These are phyloP conservation scores for Frieseomelitta varia DNA, from an alignment of 1,140 invertebrate species.

Conservation along the genomic window DNA sequence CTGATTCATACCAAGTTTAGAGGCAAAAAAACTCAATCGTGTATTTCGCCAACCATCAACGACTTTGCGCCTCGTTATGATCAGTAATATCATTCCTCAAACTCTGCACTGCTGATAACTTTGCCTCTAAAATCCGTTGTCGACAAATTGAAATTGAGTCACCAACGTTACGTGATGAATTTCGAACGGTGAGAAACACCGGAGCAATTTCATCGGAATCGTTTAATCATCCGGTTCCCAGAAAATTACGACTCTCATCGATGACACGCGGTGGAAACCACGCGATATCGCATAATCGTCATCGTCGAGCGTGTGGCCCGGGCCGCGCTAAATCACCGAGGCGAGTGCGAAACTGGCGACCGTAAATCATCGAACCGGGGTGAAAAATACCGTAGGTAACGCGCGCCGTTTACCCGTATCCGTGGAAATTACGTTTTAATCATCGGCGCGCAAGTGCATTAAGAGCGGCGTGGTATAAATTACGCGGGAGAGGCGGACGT, in stretches of 20 bases:
- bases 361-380: slow-evolving; percentile 41
- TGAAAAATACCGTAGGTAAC: slow-evolving; percentile 24
- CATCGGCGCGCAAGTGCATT: slow-evolving; percentile 55
- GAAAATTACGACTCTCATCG: neutral
- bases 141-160: neutral
- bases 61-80: too few relatives aligned
- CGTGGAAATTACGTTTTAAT: slow-evolving; percentile 64
- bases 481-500: slow-evolving; percentile 30
- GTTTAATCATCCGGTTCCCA: neutral
- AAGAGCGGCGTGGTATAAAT: slow-evolving; percentile 56
- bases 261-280: neutral
- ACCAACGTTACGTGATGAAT: neutral
- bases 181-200: too few relatives aligned
- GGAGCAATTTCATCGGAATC: neutral
- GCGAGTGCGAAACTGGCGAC: neutral
- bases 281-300: too few relatives aligned
- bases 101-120: neutral
- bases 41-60: too few relatives aligned
- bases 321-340: slow-evolving; percentile 17
- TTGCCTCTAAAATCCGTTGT: neutral
- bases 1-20: too few relatives aligned
- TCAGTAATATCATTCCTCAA: neutral
- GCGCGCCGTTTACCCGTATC: slow-evolving; percentile 48
- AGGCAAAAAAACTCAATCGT: too few relatives aligned
- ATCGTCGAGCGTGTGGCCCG: too few relatives aligned